Conservation (phyloP, 2,888 invertebrate species). For the Limulus polyphemus region DNA sequence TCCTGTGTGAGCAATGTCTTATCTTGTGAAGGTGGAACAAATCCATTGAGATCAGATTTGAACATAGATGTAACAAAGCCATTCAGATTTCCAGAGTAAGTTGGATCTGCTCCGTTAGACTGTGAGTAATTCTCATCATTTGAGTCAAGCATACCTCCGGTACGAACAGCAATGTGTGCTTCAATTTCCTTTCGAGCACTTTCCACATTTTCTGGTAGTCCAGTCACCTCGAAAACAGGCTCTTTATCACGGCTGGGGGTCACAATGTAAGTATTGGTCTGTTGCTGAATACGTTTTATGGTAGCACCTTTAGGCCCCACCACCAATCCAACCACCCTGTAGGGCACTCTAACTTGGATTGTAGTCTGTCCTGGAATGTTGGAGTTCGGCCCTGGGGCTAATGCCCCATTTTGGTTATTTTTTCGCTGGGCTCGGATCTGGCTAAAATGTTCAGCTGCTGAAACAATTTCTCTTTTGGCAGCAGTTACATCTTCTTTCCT, state of each 20-base stretch:
- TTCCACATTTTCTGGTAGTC: constrained; percentile 91
- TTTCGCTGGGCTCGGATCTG: constrained; percentile 91
- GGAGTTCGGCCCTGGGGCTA: constrained; percentile 27
- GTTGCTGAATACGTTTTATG: constrained; percentile 98
- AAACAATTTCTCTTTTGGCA: constrained; percentile 93
- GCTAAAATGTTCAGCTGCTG: constrained; percentile 97
- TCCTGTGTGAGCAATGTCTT: constrained; percentile 31
- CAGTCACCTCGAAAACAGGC: constrained; percentile 91
- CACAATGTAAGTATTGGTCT: constrained; percentile 97
- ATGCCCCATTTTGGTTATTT: constrained; percentile 42
- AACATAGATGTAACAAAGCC: constrained; percentile 30
- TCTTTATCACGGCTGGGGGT: constrained; percentile 97
- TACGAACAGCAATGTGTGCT: constrained; percentile 90
- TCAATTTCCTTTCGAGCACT: constrained; percentile 92
- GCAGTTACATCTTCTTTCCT: constrained; percentile 94
- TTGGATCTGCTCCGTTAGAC: constrained; percentile 32
- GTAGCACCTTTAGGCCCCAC: constrained; percentile 99
- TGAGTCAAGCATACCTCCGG: constrained; percentile 51
- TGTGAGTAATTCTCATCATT: constrained; percentile 31
- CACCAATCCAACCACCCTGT: constrained; percentile 95
- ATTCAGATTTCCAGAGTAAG: constrained; percentile 23
- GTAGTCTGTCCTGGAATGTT: constrained; percentile 73
- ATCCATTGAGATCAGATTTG: constrained; percentile 25
- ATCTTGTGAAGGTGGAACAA: constrained; percentile 30
- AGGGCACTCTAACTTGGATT: constrained; percentile 86